These are phyloP conservation scores for Danio jaintianensis DNA, from an alignment of 2,797 vertebrate species.

Conservation along the genomic window DNA sequence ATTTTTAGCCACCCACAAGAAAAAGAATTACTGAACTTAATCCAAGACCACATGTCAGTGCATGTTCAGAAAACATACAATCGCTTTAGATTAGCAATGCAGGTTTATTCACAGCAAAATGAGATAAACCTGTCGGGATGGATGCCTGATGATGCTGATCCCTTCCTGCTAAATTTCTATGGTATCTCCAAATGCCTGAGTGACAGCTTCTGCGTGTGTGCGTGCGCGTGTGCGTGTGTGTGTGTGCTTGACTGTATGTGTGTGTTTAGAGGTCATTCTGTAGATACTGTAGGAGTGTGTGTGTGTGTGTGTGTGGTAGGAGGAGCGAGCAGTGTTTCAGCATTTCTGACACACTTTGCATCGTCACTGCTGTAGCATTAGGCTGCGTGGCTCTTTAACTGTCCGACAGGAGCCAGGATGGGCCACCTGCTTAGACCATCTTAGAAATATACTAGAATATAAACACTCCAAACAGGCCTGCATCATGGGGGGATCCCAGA, in stretches of 20 bases:
- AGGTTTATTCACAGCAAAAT: conserved; percentile 19
- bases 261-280: conserved; percentile 19
- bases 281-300: conserved; percentile 25
- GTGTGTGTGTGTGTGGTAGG: conserved; percentile 2
- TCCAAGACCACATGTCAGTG: conserved; percentile 1
- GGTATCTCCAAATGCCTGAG: conserved; percentile 25
- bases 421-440: conserved; percentile 13
- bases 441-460: conserved; percentile 9
- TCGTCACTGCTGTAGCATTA: conserved; percentile 45
- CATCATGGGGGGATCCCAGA: conserved; percentile 65
- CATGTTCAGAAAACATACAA: conserved; percentile 20
- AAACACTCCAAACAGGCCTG: background rate
- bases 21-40: conserved; percentile 22
- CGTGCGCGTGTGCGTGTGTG: conserved; percentile 33
- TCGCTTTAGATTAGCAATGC: conserved; percentile 21
- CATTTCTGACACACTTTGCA: conserved; percentile 50
- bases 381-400: background rate
- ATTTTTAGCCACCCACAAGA: background rate
- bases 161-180: background rate
- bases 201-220: conserved; percentile 11
- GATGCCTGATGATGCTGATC: conserved; percentile 17
- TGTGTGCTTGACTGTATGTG: conserved; percentile 43
- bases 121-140: conserved; percentile 39
- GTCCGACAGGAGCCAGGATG: conserved; percentile 30
- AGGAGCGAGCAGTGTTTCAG: conserved; percentile 32